A percentile compares a stretch with the other conserved stretches of the same genome.
phyloP scores from a whole-genome alignment of 2,888 invertebrate genomes.

The Dione juno region DNA sequence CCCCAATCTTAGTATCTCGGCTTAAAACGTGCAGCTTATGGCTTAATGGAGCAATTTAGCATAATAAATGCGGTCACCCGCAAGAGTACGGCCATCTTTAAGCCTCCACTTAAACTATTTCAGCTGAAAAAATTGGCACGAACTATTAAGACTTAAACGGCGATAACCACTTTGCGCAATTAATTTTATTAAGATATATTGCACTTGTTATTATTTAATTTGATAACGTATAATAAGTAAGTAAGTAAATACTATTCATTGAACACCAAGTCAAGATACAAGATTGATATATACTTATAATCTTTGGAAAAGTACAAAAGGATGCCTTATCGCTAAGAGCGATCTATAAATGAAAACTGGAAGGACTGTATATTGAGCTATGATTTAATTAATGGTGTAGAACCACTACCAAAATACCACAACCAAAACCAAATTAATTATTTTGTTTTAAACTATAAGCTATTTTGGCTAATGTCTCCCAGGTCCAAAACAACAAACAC shows the following conservation, averaged over 20 bases:
- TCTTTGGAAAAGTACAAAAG: too few relatives aligned
- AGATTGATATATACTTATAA: too few relatives aligned
- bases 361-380: too few relatives aligned
- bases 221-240: too few relatives aligned
- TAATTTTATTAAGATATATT: slow-evolving; percentile 9
- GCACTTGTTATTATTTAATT: not conserved
- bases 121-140: slow-evolving; percentile 30
- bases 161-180: slow-evolving; percentile 11
- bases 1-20: slow-evolving; percentile 47
- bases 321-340: too few relatives aligned
- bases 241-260: too few relatives aligned
- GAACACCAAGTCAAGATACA: too few relatives aligned
- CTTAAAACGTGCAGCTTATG: slow-evolving; percentile 58
- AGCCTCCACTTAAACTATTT: slow-evolving; percentile 38
- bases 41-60: slow-evolving; percentile 70
- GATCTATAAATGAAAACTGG: too few relatives aligned
- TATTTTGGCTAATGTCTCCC: not conserved
- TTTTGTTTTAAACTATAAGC: not conserved
- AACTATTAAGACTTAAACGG: slow-evolving; percentile 20
- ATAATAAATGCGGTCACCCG: slow-evolving; percentile 63
- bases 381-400: too few relatives aligned
- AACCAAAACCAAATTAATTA: too few relatives aligned
- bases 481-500: not conserved
- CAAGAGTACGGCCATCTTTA: slow-evolving; percentile 45
- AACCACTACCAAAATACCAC: too few relatives aligned